phyloP scores from a whole-genome alignment of 2,888 invertebrate species.

The Apamea crenata region DNA sequence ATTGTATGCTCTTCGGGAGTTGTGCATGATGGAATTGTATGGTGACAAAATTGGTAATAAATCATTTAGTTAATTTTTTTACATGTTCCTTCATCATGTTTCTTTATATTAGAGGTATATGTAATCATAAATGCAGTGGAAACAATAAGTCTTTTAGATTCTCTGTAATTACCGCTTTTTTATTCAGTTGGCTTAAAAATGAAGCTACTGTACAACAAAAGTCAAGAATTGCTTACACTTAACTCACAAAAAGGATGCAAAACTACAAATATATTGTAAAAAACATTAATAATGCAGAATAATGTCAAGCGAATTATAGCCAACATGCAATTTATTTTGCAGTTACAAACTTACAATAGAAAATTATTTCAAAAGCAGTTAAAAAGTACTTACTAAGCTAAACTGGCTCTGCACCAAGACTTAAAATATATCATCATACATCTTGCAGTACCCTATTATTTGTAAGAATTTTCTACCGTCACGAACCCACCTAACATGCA shows the following conservation, averaged over 20 bases:
- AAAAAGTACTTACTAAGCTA: conserved; percentile 13
- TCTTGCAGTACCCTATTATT: conserved; percentile 43
- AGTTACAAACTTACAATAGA: conserved; percentile 15
- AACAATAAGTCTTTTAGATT: neutral
- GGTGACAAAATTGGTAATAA: neutral
- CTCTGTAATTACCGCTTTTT: no score
- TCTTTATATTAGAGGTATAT: neutral
- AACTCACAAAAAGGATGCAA: neutral
- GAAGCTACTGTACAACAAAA: neutral
- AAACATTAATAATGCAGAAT: conserved; percentile 8
- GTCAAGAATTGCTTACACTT: neutral
- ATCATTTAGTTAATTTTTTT: neutral
- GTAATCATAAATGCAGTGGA: neutral
- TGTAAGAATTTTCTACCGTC: conserved; percentile 45
- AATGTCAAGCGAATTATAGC: conserved; percentile 11
- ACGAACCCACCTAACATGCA: conserved; percentile 69
- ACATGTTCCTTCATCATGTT: neutral
- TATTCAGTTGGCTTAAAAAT: neutral
- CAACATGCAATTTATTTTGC: conserved; percentile 15
- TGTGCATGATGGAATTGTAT: conserved; percentile 1
- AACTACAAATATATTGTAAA: conserved; percentile 1
- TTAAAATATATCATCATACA: conserved; percentile 41
- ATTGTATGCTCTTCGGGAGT: conserved; percentile 20
- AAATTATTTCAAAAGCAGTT: conserved; percentile 29
- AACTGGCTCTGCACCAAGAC: conserved; percentile 27